Percentiles rank a stretch among this genome's conserved stretches.
These are phyloP conservation scores for Eleginops maclovinus DNA, from an alignment of 2,113 vertebrate genomes.

Conservation along the genomic window DNA sequence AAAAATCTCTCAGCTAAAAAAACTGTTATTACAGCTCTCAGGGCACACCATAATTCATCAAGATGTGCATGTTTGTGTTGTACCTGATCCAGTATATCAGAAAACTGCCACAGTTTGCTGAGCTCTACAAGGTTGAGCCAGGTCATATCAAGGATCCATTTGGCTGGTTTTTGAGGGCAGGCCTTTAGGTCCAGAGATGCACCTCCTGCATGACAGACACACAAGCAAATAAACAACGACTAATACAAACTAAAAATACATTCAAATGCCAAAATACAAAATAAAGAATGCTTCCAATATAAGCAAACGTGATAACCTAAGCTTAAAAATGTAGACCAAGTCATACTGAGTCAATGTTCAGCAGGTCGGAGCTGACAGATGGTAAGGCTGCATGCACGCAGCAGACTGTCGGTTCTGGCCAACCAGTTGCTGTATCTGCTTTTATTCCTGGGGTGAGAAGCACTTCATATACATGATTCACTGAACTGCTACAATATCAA, in stretches of 20 bases:
- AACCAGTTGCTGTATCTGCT: slow-evolving; percentile 40
- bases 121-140: slow-evolving; percentile 98
- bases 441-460: slow-evolving; percentile 51
- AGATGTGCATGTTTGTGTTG: slow-evolving; percentile 12
- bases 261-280: not conserved
- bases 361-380: slow-evolving; percentile 59
- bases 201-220: slow-evolving; percentile 84
- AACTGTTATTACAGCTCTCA: slow-evolving; percentile 11
- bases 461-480: slow-evolving; percentile 26
- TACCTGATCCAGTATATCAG: slow-evolving; percentile 92
- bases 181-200: slow-evolving; percentile 95
- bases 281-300: not conserved
- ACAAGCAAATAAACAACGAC: not conserved
- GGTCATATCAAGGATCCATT: slow-evolving; percentile 97
- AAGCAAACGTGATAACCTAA: not conserved
- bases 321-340: slow-evolving; percentile 6
- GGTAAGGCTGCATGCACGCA: slow-evolving; percentile 53
- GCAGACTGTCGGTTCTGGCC: slow-evolving; percentile 47
- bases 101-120: slow-evolving; percentile 93
- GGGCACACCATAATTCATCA: not conserved
- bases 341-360: slow-evolving; percentile 17
- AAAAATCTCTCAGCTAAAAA: slow-evolving; percentile 12
- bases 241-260: not conserved
- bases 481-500: slow-evolving; percentile 27
- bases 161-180: slow-evolving; percentile 92